phyloP scores from a whole-genome alignment of 2,113 vertebrate species.

The Plecotus auritus region DNA sequence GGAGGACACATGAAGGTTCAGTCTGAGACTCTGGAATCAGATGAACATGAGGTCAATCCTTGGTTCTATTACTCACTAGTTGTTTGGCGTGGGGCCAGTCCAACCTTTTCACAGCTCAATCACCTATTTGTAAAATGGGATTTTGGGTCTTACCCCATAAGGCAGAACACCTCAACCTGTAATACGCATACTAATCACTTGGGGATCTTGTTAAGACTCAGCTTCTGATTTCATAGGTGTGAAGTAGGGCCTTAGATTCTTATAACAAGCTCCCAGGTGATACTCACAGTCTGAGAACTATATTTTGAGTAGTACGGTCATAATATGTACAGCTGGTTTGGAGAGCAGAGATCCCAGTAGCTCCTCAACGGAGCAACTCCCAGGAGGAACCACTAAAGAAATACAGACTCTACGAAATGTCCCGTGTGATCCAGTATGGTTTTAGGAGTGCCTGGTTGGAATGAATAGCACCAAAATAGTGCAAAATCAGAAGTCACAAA shows the following conservation, averaged over 20 bases:
- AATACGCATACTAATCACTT: neutral
- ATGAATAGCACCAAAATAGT: neutral
- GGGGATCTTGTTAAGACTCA: neutral
- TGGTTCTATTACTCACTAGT: neutral
- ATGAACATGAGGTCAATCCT: neutral
- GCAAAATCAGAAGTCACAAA: neutral
- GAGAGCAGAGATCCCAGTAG: neutral
- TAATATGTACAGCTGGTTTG: neutral
- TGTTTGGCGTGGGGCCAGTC: neutral
- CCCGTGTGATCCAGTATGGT: rapidly evolving
- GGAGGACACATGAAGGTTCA: neutral
- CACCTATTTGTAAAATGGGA: neutral
- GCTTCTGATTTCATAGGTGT: neutral
- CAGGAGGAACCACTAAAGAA: neutral
- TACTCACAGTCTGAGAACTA: neutral
- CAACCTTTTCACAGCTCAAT: neutral
- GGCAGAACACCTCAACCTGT: neutral
- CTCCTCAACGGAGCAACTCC: neutral
- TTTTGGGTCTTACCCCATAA: neutral
- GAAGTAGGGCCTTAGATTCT: neutral
- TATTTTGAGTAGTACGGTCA: neutral
- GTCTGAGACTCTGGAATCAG: neutral
- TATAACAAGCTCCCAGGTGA: neutral
- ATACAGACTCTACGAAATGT: neutral
- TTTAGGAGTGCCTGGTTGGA: neutral